Evolutionary conservation across 2,113 vertebrate genomes (phyloP).

Genomic region (Strix aluco): DNA sequence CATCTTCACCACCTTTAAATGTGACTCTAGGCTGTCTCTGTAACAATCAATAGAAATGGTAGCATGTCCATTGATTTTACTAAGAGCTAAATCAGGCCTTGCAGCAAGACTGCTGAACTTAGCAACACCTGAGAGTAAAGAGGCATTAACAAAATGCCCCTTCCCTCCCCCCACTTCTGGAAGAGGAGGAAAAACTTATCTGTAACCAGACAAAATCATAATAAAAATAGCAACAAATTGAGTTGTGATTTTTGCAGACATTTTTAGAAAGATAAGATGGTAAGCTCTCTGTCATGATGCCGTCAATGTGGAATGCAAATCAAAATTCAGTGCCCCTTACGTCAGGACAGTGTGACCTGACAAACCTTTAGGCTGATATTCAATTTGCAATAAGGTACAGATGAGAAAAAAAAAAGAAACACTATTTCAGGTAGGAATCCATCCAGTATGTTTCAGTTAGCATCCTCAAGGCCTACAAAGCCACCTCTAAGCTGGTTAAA

Average conservation of each 20-base stretch:
- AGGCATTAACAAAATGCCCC: background rate
- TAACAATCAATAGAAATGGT: background rate
- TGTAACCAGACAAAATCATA: background rate
- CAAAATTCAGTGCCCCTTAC: background rate
- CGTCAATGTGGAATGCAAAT: background rate
- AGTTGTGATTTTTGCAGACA: background rate
- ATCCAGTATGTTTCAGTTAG: background rate
- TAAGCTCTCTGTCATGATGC: background rate
- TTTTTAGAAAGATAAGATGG: background rate
- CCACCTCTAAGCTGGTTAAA: background rate
- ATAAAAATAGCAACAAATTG: background rate
- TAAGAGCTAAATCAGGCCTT: background rate
- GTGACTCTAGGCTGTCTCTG: background rate
- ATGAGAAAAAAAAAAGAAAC: background rate
- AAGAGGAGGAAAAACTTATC: background rate
- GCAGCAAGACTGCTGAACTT: background rate
- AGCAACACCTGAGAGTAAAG: background rate
- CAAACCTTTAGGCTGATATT: background rate
- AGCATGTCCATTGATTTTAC: background rate
- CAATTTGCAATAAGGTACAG: background rate
- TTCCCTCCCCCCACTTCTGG: background rate
- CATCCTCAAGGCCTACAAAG: background rate
- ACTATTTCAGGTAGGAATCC: background rate
- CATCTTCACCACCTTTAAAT: background rate
- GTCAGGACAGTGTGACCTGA: slow-evolving; percentile 4